Evolutionary conservation across 2,888 invertebrate genomes (phyloP), one percentile per base, ranked within the genome.

Genomic region (Melanophora roralis): DNA sequence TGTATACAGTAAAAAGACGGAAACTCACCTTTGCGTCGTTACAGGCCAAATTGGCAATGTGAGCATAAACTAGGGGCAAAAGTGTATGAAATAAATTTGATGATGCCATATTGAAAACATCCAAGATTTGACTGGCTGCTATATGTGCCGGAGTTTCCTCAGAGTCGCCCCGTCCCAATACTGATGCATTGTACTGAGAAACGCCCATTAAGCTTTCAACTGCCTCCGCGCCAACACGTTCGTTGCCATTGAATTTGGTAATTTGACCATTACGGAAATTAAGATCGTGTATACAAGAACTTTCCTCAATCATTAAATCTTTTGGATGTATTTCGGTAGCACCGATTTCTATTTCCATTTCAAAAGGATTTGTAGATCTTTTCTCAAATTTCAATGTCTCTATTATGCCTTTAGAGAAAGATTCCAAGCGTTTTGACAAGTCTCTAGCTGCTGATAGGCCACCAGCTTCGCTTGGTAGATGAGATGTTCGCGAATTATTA

Each of bases 31-130:
- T 93, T 0, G 97, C 95, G 90, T 98, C 97, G 67, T 94, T 94
- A 81, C 92, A 90, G 2, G 90, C 90, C 45, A 96, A 92, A 16
- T 96, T 95, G 81, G 95, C 94, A 64, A 98, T 93, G 85, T 97
- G 96, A 7, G 97, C 96, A 86, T 97, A 92, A 14, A 96, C 93
- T 78, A 96, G 91, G 0, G 98, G 98, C 83, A 98, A 89, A 53
- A 98, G 91, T 0, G 94, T 95, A 93, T 96, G 86, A 95, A 93
- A 83, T 91, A 93, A 64, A 81, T 89, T 89, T 1, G 90, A 89
- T 36, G 90, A 88, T 14, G 87, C 85, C 75, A 88, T 84, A 81
- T 89, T 89, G 81, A 90, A 90, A 16, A 90, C 85, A 82, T 90
- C 89, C n/a, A 90, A 83, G 59, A 90, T 83, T 65, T 90, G 89